phyloP scores from a whole-genome alignment of 2,888 invertebrate genomes.

The Heliconius charithonia region DNA sequence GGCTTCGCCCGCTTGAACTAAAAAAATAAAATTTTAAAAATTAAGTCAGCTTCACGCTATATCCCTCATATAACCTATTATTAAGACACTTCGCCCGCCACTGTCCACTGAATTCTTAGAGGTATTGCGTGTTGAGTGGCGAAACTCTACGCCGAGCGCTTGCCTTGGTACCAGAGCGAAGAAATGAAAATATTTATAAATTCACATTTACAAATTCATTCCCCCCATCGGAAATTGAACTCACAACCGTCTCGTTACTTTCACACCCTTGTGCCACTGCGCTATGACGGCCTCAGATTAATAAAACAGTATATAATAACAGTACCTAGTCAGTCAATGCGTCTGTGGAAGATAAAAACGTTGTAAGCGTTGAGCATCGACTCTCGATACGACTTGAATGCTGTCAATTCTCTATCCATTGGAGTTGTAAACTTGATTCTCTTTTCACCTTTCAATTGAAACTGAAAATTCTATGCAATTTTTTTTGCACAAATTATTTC shows the following conservation, averaged over 20 bases:
- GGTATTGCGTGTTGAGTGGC: no score
- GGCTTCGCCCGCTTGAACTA: no score
- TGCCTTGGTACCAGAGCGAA: no score
- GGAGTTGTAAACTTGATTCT: constrained; percentile 41
- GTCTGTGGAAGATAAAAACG: constrained; percentile 32
- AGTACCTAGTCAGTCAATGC: constrained; percentile 13
- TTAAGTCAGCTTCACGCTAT: no score
- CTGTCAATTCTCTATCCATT: constrained; percentile 39
- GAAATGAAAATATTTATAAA: background rate
- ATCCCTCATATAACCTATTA: no score
- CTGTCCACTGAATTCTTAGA: no score
- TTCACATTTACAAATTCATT: background rate
- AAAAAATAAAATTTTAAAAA: no score
- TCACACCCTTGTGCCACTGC: background rate
- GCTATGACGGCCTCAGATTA: background rate
- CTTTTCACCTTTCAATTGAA: constrained; percentile 35
- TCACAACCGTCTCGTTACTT: background rate
- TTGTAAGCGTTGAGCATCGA: constrained; percentile 34
- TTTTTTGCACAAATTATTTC: no score
- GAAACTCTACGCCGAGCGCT: no score
- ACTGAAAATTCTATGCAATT: background rate
- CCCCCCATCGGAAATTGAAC: background rate
- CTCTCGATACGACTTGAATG: constrained; percentile 36
- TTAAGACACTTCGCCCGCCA: no score
- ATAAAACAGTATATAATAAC: constrained; percentile 18